Evolutionary conservation across 2,797 vertebrate genomes (phyloP).

Genomic region (Sebastes umbrosus): DNA sequence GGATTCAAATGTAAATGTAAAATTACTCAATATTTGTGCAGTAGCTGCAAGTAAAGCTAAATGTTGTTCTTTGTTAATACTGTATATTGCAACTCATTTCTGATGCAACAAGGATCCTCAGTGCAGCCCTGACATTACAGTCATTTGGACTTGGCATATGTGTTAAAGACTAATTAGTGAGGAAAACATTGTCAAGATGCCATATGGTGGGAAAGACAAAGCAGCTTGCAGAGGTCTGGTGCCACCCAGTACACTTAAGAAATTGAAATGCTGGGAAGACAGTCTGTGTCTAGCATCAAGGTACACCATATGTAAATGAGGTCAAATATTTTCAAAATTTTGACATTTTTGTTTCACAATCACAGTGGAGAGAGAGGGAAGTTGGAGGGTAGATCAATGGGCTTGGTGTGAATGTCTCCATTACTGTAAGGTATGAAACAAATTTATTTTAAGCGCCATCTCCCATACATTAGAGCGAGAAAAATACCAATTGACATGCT

Average conservation of each 20-base stretch:
- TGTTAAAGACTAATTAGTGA: constrained; percentile 88
- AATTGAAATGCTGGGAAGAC: constrained; percentile 74
- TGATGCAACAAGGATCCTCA: constrained; percentile 66
- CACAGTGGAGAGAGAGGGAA: neutral
- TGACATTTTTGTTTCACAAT: constrained; percentile 59
- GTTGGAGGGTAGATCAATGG: neutral
- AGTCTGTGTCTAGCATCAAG: constrained; percentile 75
- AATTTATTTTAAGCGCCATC: constrained; percentile 40
- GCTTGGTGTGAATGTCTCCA: constrained; percentile 26
- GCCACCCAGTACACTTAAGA: constrained; percentile 76
- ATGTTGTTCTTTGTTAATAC: constrained; percentile 37
- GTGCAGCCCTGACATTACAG: constrained; percentile 78
- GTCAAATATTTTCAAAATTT: constrained; percentile 75
- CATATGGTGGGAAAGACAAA: constrained; percentile 83
- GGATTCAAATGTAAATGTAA: neutral
- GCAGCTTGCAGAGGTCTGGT: constrained; percentile 83
- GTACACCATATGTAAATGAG: constrained; percentile 80
- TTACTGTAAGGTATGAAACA: constrained; percentile 40
- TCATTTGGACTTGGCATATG: constrained; percentile 83
- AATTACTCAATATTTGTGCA: neutral
- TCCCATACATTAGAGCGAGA: constrained; percentile 28
- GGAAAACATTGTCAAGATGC: constrained; percentile 85
- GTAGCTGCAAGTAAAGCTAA: constrained; percentile 23
- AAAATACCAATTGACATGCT: constrained; percentile 56
- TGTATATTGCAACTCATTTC: constrained; percentile 48